Evolutionary conservation across 2,888 invertebrate species (phyloP).

Genomic region (Trachelus tabidus): DNA sequence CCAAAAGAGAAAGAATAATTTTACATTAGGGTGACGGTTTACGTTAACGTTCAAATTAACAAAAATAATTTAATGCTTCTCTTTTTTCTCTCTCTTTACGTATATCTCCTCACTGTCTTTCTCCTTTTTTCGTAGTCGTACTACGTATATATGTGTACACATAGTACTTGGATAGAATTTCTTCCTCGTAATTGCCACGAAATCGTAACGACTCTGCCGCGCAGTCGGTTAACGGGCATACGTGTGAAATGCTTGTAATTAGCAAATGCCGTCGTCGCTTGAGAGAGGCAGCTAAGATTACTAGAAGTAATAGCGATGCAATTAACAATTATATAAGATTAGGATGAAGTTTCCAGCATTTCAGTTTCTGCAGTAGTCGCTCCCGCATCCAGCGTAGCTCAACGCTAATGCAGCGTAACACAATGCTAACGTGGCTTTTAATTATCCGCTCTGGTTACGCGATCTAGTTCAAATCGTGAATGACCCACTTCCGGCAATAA

Average conservation of each 20-base stretch:
- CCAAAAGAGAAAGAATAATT: neutral
- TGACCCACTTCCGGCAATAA: slow-evolving; percentile 3
- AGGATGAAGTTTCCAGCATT: slow-evolving; percentile 18
- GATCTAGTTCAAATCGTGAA: slow-evolving; percentile 2
- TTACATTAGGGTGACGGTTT: neutral
- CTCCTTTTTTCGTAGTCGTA: neutral
- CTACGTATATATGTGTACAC: neutral
- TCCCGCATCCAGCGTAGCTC: neutral
- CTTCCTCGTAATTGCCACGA: neutral
- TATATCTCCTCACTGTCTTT: neutral
- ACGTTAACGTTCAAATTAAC: neutral
- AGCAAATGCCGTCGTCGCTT: slow-evolving; percentile 16
- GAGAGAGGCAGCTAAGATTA: slow-evolving; percentile 15
- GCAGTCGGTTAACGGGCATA: neutral
- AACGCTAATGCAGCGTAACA: slow-evolving; percentile 24
- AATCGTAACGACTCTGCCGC: neutral
- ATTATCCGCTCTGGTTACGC: slow-evolving; percentile 40
- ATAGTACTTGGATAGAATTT: neutral
- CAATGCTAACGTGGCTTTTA: slow-evolving; percentile 39
- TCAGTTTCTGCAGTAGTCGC: neutral
- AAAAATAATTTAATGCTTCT: neutral
- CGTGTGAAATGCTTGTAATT: slow-evolving; percentile 16
- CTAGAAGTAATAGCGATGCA: slow-evolving; percentile 17
- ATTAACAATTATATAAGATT: slow-evolving; percentile 24
- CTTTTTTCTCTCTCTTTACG: neutral